Percentiles rank a stretch among this genome's conserved stretches.
Conservation (phyloP, 2,113 vertebrate species). For the Gymnarchus niloticus region DNA sequence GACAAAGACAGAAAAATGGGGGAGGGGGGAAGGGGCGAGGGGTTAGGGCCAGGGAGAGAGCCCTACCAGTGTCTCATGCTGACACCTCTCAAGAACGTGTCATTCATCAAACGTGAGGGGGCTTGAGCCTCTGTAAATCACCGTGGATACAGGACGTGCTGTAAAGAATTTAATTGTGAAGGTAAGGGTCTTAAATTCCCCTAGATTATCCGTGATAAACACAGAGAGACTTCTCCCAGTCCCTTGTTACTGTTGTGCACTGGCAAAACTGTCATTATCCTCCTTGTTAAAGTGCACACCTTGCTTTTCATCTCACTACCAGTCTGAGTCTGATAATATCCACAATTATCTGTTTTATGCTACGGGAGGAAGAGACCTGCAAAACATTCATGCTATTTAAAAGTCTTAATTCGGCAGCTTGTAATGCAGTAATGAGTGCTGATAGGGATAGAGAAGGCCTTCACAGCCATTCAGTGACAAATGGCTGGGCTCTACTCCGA, state of each 20-base stretch:
- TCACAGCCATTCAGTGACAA: constrained; percentile 24
- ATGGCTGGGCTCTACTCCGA: constrained; percentile 23
- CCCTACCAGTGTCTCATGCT: constrained; percentile 49
- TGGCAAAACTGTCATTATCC: constrained; percentile 54
- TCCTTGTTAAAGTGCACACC: constrained; percentile 8
- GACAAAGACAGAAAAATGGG: background rate
- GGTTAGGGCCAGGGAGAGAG: constrained; percentile 16
- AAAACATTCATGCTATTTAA: constrained; percentile 17
- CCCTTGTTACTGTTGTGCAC: constrained; percentile 55
- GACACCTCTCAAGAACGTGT: constrained; percentile 58
- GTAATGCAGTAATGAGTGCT: constrained; percentile 25
- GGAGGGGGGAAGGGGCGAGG: background rate
- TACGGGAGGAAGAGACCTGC: background rate
- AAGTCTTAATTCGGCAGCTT: constrained; percentile 24
- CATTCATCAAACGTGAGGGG: constrained; percentile 60
- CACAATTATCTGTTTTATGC: constrained; percentile 23
- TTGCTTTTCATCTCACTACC: constrained; percentile 20
- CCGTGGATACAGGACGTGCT: constrained; percentile 57
- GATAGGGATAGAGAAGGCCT: constrained; percentile 17
- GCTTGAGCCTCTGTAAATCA: constrained; percentile 62
- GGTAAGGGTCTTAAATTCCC: constrained; percentile 66
- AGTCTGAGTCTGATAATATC: constrained; percentile 17
- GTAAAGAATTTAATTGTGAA: constrained; percentile 62
- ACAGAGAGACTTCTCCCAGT: constrained; percentile 53
- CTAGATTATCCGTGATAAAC: constrained; percentile 34